Conservation (phyloP, 2,113 vertebrate species). For the Coregonus clupeaformis region DNA sequence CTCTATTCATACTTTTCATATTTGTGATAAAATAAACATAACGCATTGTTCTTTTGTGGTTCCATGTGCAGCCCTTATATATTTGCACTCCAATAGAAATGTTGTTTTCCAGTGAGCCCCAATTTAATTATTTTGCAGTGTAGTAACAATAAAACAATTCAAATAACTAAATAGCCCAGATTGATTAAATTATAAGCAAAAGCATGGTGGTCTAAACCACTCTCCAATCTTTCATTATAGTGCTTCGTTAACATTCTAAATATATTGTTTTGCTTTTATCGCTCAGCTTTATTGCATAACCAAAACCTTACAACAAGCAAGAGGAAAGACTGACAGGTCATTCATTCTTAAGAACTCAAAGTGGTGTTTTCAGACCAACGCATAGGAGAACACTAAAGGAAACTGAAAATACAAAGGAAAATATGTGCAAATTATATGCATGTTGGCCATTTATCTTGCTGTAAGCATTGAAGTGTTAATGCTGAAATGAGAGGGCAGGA, state of each 20-base stretch:
- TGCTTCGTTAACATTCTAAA: not conserved
- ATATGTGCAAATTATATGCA: conserved; percentile 30
- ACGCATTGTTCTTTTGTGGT: conserved; percentile 22
- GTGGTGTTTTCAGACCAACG: conserved; percentile 9
- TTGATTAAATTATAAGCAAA: not conserved
- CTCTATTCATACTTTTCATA: conserved; percentile 21
- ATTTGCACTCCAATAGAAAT: conserved; percentile 13
- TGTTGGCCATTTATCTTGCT: conserved; percentile 28
- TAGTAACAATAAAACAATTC: conserved; percentile 16
- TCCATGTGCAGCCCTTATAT: conserved; percentile 45
- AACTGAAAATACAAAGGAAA: conserved; percentile 43
- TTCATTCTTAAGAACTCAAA: not conserved
- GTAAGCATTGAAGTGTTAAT: conserved; percentile 16
- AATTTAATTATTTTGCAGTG: conserved; percentile 13
- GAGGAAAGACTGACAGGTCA: conserved; percentile 15
- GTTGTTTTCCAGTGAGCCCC: conserved; percentile 26
- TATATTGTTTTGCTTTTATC: not conserved
- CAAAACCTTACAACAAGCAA: conserved; percentile 26
- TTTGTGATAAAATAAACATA: conserved; percentile 38
- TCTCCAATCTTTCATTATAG: not conserved
- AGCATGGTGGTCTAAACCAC: conserved; percentile 11
- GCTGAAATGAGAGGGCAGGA: conserved; percentile 15
- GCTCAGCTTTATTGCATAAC: conserved; percentile 31
- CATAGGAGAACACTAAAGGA: conserved; percentile 15
- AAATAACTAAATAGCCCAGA: conserved; percentile 23